Base-by-base conservation (phyloP, 2,888 invertebrate genomes). In the Heliconius sara region DNA sequence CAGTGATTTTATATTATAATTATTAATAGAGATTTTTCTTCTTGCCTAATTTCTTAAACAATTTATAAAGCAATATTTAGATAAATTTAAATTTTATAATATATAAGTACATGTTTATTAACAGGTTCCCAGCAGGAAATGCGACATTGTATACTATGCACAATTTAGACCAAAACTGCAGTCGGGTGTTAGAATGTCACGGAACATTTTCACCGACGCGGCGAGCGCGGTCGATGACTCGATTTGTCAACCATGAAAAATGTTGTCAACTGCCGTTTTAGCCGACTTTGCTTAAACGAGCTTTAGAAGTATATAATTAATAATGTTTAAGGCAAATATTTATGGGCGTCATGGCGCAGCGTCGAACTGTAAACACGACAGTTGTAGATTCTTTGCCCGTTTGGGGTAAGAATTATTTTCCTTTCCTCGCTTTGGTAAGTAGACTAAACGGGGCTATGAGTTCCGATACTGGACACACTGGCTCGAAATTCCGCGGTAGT, bases 211-310 rank as follows among this genome's bases (percentile, higher is more conserved):
- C 81, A 78, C 80, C 76, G 67, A 67, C 76, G 67, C 65, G 72
- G 66, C 19, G 66, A 76, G 76, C 75, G 81, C 87, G 89, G 89
- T 90, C 90, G 86, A 86, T 88, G 90, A 89, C 89, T 88, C 83
- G 83, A 27, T 60, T 80, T 85, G 83, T 84, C 85, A 84, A 84
- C 87, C 88, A 86, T 88, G 86, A 86, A 87, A 88, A 88, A 85
- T 85, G 81, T 83, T 84, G 78, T 83, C 82, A 81, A 84, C 80
- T 81, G 70, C 79, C 71, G 68, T 39, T 82, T 82, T 80, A 70
- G 77, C 80, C 74, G 78, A 80, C 67, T 57, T 67, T 34, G 76
- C 22, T 3, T 30, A 43, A 65, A 39, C 13, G n/a, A 27, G 72
- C 34, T 63, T n/a, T 34, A 30, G 22, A 19, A 73, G 30, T 52